These are phyloP conservation scores for Margarornis squamiger DNA, from an alignment of 2,797 vertebrate genomes.

Conservation along the genomic window DNA sequence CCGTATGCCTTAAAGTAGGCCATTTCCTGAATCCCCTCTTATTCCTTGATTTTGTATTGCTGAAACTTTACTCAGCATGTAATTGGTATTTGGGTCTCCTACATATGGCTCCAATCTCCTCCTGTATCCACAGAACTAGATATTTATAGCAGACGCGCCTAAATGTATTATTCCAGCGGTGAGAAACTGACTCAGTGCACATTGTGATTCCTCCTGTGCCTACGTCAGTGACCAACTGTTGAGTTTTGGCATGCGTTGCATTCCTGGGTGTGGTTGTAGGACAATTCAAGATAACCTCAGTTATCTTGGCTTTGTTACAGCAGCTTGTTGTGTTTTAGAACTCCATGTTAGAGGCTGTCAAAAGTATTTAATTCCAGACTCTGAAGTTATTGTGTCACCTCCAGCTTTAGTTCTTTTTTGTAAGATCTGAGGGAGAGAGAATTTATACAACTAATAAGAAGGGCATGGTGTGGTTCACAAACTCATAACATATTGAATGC, in stretches of 20 bases:
- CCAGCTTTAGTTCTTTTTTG: neutral
- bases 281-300: slow-evolving; percentile 2
- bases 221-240: neutral
- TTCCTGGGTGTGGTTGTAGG: slow-evolving; percentile 52
- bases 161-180: neutral
- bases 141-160: neutral
- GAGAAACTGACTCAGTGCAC: neutral
- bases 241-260: neutral
- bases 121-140: neutral
- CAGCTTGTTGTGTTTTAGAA: neutral
- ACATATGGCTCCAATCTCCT: neutral
- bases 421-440: neutral
- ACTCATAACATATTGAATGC: neutral
- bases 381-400: neutral
- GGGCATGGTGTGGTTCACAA: neutral
- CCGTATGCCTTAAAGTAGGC: neutral
- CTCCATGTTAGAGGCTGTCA: neutral
- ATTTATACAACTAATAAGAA: neutral
- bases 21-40: neutral
- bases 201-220: neutral
- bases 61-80: neutral
- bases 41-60: neutral
- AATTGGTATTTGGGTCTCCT: neutral
- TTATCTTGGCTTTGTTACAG: slow-evolving; percentile 39
- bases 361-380: neutral